phyloP scores from a whole-genome alignment of 1,140 invertebrate genomes.

The Ridgeia piscesae region DNA sequence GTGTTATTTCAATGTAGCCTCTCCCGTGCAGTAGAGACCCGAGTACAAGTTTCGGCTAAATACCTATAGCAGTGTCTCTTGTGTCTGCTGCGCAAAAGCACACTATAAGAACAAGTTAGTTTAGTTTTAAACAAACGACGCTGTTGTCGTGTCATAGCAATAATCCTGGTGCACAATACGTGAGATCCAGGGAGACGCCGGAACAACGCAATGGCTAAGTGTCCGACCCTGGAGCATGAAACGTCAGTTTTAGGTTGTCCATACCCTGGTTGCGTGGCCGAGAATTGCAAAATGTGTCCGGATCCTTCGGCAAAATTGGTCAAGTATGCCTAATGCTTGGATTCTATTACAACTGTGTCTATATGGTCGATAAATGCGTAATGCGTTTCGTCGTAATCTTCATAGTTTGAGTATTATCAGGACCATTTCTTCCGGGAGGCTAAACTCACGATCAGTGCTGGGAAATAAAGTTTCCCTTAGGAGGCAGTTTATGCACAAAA shows the following conservation, averaged over 20 bases:
- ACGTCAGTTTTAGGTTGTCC: not conserved
- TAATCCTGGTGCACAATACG: not conserved
- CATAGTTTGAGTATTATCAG: not conserved
- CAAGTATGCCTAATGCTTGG: not conserved
- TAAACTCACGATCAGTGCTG: not conserved
- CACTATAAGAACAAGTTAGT: not conserved
- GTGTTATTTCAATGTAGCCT: not conserved
- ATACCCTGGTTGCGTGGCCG: not conserved
- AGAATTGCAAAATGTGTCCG: not conserved
- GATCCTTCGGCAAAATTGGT: not conserved
- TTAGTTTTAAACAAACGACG: not conserved
- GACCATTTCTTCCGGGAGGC: not conserved
- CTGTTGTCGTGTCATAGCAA: not conserved
- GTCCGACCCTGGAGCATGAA: not conserved
- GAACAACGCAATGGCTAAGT: not conserved
- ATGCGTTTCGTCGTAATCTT: not conserved
- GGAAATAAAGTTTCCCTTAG: not conserved
- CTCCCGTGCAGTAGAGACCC: not conserved
- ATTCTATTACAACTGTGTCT: not conserved
- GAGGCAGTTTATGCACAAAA: not conserved
- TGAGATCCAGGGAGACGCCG: not conserved
- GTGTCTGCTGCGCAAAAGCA: not conserved
- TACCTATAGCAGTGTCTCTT: not conserved
- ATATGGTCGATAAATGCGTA: not conserved
- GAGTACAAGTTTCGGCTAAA: not conserved